phyloP scores from a whole-genome alignment of 2,888 invertebrate species.

The Protophormia terraenovae region DNA sequence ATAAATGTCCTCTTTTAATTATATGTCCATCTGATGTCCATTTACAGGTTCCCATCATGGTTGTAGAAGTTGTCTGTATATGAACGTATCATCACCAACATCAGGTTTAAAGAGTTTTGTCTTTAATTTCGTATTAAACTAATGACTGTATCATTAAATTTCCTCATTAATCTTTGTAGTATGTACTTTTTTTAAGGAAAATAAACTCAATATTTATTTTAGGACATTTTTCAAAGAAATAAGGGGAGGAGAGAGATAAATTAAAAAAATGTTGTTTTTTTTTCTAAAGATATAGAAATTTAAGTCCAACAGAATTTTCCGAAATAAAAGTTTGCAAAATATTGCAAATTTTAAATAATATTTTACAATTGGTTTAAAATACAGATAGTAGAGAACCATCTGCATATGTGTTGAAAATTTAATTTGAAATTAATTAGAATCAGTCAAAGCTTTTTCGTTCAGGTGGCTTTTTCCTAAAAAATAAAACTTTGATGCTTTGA shows the following conservation, averaged over 20 bases:
- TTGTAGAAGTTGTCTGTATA: background rate
- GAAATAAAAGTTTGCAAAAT: no score
- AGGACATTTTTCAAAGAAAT: background rate
- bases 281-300: background rate
- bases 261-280: background rate
- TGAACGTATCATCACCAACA: background rate
- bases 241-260: background rate
- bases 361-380: no score
- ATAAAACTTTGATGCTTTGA: no score
- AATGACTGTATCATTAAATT: slow-evolving; percentile 70
- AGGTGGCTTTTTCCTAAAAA: no score
- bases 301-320: no score
- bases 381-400: no score
- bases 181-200: background rate
- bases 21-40: slow-evolving; percentile 69
- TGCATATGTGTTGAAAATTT: no score
- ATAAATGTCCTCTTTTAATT: slow-evolving; percentile 65
- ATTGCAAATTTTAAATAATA: no score
- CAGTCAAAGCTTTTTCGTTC: no score
- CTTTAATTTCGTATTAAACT: slow-evolving; percentile 54
- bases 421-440: no score
- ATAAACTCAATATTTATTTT: slow-evolving; percentile 10
- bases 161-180: slow-evolving; percentile 68
- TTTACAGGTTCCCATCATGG: slow-evolving; percentile 66
- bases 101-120: slow-evolving; percentile 16